Conservation (phyloP, 2,113 vertebrate genomes). For the Corapipo altera region DNA sequence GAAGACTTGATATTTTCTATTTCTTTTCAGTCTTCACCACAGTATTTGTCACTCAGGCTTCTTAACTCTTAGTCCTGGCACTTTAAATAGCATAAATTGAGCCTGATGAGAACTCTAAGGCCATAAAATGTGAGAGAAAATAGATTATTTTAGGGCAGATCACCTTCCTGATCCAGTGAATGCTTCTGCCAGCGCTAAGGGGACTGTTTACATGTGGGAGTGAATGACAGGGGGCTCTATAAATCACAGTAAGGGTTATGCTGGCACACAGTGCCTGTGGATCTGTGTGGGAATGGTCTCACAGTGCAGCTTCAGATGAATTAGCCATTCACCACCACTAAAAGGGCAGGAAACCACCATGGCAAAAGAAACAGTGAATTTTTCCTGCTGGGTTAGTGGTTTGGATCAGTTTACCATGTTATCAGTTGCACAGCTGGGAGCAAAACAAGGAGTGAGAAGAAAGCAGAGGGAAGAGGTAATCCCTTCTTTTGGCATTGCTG, state of each 20-base stretch:
- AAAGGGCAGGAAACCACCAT: neutral
- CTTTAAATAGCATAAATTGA: neutral
- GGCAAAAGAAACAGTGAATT: neutral
- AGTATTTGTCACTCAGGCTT: neutral
- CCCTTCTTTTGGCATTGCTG: neutral
- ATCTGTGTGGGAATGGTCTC: neutral
- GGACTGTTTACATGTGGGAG: neutral
- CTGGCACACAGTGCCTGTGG: neutral
- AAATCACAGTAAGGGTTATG: neutral
- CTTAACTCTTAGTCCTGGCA: neutral
- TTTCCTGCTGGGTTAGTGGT: neutral
- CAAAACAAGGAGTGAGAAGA: neutral
- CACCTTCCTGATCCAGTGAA: neutral
- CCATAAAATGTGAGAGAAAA: neutral
- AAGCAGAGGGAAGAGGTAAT: neutral
- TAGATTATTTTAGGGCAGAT: neutral
- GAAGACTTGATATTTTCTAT: neutral
- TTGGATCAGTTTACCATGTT: neutral
- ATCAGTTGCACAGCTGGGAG: neutral
- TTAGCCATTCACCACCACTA: neutral
- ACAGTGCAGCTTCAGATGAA: neutral
- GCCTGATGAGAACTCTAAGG: neutral
- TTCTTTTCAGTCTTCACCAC: neutral
- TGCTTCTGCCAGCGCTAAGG: neutral
- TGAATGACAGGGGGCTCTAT: neutral